Evolutionary conservation across 2,888 invertebrate genomes (phyloP).

Genomic region (Acanthacorydalis orientalis): DNA sequence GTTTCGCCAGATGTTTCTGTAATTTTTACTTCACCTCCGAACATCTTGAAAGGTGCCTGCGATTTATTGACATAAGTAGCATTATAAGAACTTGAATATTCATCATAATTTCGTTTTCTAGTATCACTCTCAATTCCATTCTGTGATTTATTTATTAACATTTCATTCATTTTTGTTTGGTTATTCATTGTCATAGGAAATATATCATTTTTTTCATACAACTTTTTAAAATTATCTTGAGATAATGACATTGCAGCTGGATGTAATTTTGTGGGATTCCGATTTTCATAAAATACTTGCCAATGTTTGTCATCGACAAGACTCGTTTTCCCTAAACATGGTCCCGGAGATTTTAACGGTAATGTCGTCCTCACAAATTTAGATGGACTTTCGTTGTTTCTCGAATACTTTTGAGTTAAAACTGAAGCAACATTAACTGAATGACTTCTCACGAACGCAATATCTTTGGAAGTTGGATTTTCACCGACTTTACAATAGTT

Average conservation of each 20-base stretch:
- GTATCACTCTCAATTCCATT: neutral
- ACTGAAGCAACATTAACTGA: conserved; percentile 28
- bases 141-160: neutral
- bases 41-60: conserved; percentile 40
- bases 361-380: conserved; percentile 22
- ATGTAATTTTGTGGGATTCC: conserved; percentile 4
- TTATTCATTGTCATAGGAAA: neutral
- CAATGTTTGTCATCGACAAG: conserved; percentile 38
- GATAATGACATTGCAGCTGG: neutral
- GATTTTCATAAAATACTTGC: conserved; percentile 6
- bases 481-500: conserved; percentile 56
- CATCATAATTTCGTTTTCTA: conserved; percentile 1
- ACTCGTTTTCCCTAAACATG: conserved; percentile 64
- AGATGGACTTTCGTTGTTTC: conserved; percentile 25
- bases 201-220: conserved; percentile 1
- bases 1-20: conserved; percentile 50
- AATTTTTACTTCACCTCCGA: conserved; percentile 64
- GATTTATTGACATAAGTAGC: conserved; percentile 16
- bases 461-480: conserved; percentile 19
- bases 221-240: neutral
- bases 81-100: neutral
- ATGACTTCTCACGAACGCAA: conserved; percentile 23
- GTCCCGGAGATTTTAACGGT: conserved; percentile 68
- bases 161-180: neutral
- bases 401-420: conserved; percentile 26